Evolutionary conservation across 2,113 vertebrate genomes (phyloP), one percentile per base, ranked within the genome.

Genomic region (Piprites chloris): DNA sequence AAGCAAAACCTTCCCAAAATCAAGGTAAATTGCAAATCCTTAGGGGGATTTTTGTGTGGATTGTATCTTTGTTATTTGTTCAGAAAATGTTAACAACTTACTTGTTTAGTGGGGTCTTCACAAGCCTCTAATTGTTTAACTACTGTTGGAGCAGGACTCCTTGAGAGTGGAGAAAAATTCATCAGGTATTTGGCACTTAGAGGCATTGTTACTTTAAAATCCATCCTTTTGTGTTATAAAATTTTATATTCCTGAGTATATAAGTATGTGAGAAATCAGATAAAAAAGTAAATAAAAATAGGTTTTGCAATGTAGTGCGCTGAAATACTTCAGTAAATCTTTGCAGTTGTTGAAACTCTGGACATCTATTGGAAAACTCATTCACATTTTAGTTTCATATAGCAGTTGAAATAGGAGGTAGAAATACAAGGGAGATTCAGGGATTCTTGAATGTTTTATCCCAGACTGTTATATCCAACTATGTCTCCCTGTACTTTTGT

Each of bases 1-100:
- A 98, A 76, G 50, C 97, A 95, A 98, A 98, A 96, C 65, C 98
- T 92, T 82, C 97, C 50, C 98, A 98, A 91, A 98, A 93, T 96
- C 98, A 97, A 97, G 97, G 98, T 98, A 98, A 98, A 97, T 90
- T 93, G 50, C 79, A 81, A 9, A 77, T 87, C 41, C 84, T 14
- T 33, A 50, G 80, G 89, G 73, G 50, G 21, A 59, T 76, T 89
- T 62, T 82, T 84, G 14, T 86, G 73, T 82, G 89, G 23, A 42
- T 72, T 87, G 39, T 84, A 11, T 88, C 73, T 86, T 79, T 46
- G 65, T 86, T 89, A 50, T 39, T 85, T 61, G 69, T 91, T 93
- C 24, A 65, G 63, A 89, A 73, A 87, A 72, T 62, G 33, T 85
- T 63, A 79, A 67, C 33, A 42, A 44, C 26, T 49, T 56, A n/a